Base-by-base conservation (phyloP, 2,888 invertebrate species). In the Mesochorus sp. region DNA sequence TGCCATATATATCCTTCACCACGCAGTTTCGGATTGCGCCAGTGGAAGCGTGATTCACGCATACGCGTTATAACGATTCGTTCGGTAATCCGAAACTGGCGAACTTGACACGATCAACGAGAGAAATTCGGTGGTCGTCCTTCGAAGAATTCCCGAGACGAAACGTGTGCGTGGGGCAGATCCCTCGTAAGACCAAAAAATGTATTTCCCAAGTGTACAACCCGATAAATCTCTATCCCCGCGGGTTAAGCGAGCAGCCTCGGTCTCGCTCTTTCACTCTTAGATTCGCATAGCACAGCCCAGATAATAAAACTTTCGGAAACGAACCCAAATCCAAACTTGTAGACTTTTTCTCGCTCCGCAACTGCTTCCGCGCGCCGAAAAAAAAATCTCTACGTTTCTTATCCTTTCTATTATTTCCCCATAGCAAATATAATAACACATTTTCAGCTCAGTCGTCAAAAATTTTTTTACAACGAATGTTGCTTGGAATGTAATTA, bases 171-270 rank as follows among this genome's bases (percentile, higher is more conserved):
- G 37, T 49, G 61, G n/a, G n/a, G n/a, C 61, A 53, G 64, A 70
- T 62, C 64, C 57, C 28, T 59, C 28, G 55, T 76, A 70, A 51
- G 49, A 34, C 59, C 51, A 61, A 70, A 57, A 64, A 73, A 78
- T 51, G 39, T 51, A 74, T 74, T 78, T 78, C 66, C 78, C 78
- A 78, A 78, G 78, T 70, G 74, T 73, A 66, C 66, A 66, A 70
- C 57, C 70, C 78, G 70, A 78, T 74, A 74, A 78, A 74, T 78
- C 74, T 74, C 44, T 61, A 37, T 53, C 37, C 67, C 34, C n/a
- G 19, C 37, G 51, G 37, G 17, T 66, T 53, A 44, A 47, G 57
- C n/a, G n/a, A n/a, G n/a, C n/a, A 26, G 26, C 28, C 53, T 61
- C 64, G n/a, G n/a, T 49, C 51, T 24, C 57, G 47, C 19, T 17